Evolutionary conservation across 2,888 invertebrate species (phyloP).

Genomic region (Timandra comae): DNA sequence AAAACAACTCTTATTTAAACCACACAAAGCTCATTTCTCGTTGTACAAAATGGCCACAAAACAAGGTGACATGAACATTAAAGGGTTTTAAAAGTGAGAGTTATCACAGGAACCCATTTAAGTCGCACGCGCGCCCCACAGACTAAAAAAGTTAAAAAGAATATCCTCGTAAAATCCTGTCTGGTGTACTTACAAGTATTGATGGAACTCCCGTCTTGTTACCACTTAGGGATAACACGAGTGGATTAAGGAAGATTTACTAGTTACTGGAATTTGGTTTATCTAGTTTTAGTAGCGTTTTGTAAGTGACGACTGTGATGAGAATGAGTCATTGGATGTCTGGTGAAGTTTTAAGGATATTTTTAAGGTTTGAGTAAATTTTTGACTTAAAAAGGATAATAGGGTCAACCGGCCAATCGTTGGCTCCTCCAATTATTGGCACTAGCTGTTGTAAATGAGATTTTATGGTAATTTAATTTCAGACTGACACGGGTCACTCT

Average conservation of each 20-base stretch:
- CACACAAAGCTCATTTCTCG: conserved; percentile 29
- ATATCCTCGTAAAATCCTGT: conserved; percentile 50
- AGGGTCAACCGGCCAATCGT: no score
- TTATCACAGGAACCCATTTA: conserved; percentile 74
- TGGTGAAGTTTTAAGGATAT: no score
- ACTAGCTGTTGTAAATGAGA: no score
- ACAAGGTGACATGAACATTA: conserved; percentile 60
- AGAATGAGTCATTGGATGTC: conserved; percentile 9
- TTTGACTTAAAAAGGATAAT: no score
- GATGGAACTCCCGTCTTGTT: conserved; percentile 58
- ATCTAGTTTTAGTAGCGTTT: conserved; percentile 22
- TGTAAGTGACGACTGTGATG: conserved; percentile 9
- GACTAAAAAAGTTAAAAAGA: conserved; percentile 47
- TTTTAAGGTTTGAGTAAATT: no score
- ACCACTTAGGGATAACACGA: conserved; percentile 37
- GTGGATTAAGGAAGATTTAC: conserved; percentile 21
- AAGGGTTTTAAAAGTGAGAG: conserved; percentile 72
- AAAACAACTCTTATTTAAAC: conserved; percentile 16
- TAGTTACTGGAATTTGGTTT: conserved; percentile 17
- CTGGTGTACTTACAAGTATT: conserved; percentile 30
- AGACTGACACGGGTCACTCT: no score
- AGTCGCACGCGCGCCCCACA: conserved; percentile 69
- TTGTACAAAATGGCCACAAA: conserved; percentile 21
- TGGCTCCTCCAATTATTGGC: no score
- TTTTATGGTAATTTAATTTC: no score